Evolutionary conservation across 1,140 invertebrate genomes (phyloP).

Genomic region (Oryctes rhinoceros): DNA sequence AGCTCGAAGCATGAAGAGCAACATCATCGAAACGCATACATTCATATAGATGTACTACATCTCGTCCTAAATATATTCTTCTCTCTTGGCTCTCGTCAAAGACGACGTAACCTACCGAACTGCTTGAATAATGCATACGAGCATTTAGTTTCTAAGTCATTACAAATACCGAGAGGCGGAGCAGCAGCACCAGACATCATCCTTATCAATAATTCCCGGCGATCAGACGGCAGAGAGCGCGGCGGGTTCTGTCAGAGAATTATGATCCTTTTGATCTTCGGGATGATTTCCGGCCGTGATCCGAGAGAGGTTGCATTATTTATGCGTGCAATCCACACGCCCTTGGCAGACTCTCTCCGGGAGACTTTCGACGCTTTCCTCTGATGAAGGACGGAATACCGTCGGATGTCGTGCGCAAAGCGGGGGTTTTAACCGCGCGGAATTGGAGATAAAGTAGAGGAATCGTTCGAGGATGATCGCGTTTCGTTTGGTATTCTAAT

Average conservation of each 20-base stretch:
- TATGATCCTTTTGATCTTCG: conserved; percentile 37
- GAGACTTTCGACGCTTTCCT: not conserved
- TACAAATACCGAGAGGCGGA: conserved; percentile 9
- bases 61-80: too few species aligned
- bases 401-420: too few species aligned
- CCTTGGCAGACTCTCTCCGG: not conserved
- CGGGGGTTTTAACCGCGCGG: too few species aligned
- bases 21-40: too few species aligned
- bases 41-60: too few species aligned
- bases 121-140: conserved; percentile 25
- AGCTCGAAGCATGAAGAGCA: not conserved
- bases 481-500: too few species aligned
- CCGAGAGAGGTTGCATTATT: conserved; percentile 27
- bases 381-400: too few species aligned
- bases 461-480: too few species aligned
- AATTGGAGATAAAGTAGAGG: too few species aligned
- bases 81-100: too few species aligned
- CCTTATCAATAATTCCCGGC: conserved; percentile 24
- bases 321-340: conserved; percentile 26
- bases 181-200: not conserved
- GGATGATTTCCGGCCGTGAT: conserved; percentile 9
- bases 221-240: not conserved
- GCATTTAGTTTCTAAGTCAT: conserved; percentile 29
- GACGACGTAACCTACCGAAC: not conserved
- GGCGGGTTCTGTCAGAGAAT: conserved; percentile 17